These are phyloP conservation scores for Alviniconcha marisindica DNA, from an alignment of 1,140 invertebrate genomes.

Conservation along the genomic window DNA sequence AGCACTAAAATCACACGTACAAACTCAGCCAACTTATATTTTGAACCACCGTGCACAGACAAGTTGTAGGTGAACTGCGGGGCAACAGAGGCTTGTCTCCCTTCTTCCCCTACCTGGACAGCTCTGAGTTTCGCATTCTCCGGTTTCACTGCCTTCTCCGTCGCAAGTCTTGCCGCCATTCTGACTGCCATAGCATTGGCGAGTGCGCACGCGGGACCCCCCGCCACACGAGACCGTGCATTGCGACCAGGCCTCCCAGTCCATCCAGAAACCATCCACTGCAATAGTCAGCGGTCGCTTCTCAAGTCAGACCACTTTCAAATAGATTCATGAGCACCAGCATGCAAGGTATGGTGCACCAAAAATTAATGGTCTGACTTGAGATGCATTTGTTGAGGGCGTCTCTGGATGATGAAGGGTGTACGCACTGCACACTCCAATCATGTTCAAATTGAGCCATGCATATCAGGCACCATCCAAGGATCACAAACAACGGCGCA, in stretches of 20 bases:
- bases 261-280: slow-evolving; percentile 61
- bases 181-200: slow-evolving; percentile 58
- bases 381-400: neutral
- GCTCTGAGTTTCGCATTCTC: neutral
- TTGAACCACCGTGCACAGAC: too few species aligned
- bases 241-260: slow-evolving; percentile 86
- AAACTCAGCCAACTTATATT: too few species aligned
- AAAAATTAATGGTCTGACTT: slow-evolving; percentile 10
- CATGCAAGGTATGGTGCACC: neutral
- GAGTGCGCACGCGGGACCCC: slow-evolving; percentile 84
- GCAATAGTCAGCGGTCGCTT: slow-evolving; percentile 26
- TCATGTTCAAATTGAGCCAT: too few species aligned
- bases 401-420: slow-evolving; percentile 11
- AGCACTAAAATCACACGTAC: too few species aligned
- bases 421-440: too few species aligned
- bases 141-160: slow-evolving; percentile 41
- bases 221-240: slow-evolving; percentile 94
- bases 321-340: neutral
- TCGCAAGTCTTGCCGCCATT: slow-evolving; percentile 65
- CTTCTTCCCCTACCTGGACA: slow-evolving; percentile 36
- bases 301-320: slow-evolving; percentile 32
- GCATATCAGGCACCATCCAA: too few species aligned
- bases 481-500: too few species aligned
- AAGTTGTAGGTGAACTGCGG: too few species aligned
- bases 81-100: too few species aligned